phyloP scores from a whole-genome alignment of 2,113 vertebrate genomes.

The Mustelus asterias region DNA sequence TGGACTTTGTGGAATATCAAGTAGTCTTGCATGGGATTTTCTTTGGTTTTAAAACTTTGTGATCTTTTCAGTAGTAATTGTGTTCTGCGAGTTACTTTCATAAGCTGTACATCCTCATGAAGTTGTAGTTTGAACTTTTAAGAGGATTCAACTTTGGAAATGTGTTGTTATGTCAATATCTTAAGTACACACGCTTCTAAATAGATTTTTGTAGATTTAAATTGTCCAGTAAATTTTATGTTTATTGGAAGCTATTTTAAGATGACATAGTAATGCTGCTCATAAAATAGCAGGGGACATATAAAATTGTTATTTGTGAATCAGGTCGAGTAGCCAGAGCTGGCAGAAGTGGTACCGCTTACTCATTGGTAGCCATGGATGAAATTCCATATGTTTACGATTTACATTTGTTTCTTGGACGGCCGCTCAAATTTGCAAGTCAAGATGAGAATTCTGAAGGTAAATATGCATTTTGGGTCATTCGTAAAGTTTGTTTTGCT shows the following conservation, averaged over 20 bases:
- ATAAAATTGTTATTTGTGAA: background rate
- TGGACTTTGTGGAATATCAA: background rate
- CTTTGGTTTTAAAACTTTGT: background rate
- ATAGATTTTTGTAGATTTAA: background rate
- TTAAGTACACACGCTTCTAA: background rate
- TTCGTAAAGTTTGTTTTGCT: background rate
- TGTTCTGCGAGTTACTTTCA: background rate
- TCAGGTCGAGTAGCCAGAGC: conserved; percentile 89
- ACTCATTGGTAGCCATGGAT: conserved; percentile 78
- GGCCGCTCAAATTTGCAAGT: conserved; percentile 59
- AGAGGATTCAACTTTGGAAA: background rate
- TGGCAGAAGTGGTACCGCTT: conserved; percentile 76
- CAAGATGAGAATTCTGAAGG: conserved; percentile 55
- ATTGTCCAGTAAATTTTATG: background rate
- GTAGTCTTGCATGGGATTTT: background rate
- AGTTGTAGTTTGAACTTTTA: background rate
- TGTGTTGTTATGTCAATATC: background rate
- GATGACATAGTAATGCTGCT: background rate
- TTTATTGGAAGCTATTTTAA: background rate
- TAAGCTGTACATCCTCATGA: background rate
- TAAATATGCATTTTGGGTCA: conserved; percentile 43
- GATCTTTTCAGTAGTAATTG: background rate
- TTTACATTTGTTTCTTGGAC: conserved; percentile 86
- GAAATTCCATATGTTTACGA: conserved; percentile 82
- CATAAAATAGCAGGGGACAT: background rate